Base-by-base conservation (phyloP, 2,113 vertebrate genomes). In the Dicerorhinus sumatrensis region DNA sequence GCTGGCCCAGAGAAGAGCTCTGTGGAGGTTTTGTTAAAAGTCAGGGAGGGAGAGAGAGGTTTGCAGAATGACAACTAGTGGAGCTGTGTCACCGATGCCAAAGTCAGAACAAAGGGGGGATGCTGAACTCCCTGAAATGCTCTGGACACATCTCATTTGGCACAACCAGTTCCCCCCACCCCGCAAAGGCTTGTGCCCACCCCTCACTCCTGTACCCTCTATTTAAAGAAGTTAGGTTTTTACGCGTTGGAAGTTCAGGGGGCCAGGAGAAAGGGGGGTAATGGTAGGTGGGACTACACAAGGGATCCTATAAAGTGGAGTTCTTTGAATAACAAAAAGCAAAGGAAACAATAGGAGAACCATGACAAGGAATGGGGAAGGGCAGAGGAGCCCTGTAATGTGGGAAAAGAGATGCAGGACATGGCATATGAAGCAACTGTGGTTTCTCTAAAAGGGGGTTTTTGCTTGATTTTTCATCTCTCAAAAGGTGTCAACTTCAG, bases 401-500 rank as follows among this genome's bases (percentile, higher is more conserved):
- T 7, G 63, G 14, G 56, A 81, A 51, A 2, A 51, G 33, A 93
- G 82, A 96, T 18, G 3, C 72, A 54, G 67, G 25, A 88, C 69
- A 14, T 7, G 4, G 65, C 85, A 33, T 51, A 93, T 93, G 92
- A 94, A 97, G 29, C 14, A 96, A 81, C 29, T 46, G 27, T 79
- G 63, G 90, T 85, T 73, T 89, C 13, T 96, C 92, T 95, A 83
- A 98, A 97, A 92, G 80, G 60, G 63, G 48, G 23, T 81, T 96
- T 96, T 83, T 60, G 79, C 39, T 77, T 97, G 93, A 95, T 72
- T 97, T 97, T 98, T 94, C 23, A n/a, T 96, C 97, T 93, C 58
- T 96, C 46, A 97, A 83, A 92, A 96, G 48, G 27, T 96, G 86
- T 94, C 96, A 98, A 93, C 76, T 96, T 97, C 92, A 97, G 97